A percentile compares a stretch with the other conserved stretches of the same genome.
These are phyloP conservation scores for Ranitomeya imitator DNA, from an alignment of 2,113 vertebrate species.

Conservation along the genomic window DNA sequence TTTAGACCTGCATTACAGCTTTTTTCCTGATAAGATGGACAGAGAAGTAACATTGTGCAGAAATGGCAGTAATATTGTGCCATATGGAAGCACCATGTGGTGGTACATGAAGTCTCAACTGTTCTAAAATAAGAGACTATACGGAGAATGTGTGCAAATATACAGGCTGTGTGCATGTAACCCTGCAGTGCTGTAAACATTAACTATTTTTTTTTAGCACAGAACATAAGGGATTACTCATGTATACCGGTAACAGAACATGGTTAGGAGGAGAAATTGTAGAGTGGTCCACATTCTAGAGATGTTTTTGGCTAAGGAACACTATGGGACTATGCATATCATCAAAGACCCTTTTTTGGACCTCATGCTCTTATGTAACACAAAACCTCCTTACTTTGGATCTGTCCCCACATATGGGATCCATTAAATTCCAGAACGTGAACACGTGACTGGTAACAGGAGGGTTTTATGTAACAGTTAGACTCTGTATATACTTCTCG, in stretches of 20 bases:
- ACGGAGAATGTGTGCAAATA: no score
- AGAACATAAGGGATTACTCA: background rate
- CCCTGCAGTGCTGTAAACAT: no score
- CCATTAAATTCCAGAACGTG: constrained; percentile 7
- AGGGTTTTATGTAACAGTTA: background rate
- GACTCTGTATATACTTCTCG: background rate
- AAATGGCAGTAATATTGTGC: no score
- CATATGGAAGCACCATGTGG: no score
- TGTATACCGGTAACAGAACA: background rate
- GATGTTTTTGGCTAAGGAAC: background rate
- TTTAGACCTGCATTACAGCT: no score
- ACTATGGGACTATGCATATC: background rate
- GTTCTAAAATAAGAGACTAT: no score
- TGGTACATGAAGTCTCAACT: no score
- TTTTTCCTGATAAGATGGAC: no score
- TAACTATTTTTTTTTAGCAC: no score
- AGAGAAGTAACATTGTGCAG: no score
- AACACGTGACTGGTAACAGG: background rate
- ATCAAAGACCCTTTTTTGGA: background rate
- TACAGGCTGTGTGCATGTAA: no score
- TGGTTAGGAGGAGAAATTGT: background rate
- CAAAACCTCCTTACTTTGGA: background rate
- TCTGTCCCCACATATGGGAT: background rate
- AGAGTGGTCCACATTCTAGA: background rate
- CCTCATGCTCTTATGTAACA: background rate